Base-by-base conservation (phyloP, 2,797 vertebrate species). In the Arctocebus calabarensis region DNA sequence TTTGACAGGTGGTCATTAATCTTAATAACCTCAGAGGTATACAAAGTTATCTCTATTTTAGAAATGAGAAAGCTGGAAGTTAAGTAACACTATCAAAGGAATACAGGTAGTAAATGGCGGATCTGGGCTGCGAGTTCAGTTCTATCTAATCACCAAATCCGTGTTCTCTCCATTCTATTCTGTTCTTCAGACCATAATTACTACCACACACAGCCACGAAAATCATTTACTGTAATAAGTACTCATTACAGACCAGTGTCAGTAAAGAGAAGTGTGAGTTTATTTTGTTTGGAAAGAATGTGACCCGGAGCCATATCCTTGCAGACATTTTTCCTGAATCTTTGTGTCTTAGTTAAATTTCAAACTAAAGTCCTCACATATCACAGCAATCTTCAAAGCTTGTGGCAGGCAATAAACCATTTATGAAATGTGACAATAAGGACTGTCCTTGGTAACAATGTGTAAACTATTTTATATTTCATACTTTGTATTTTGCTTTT, bases 401-500 rank as follows among this genome's bases (percentile, higher is more conserved):
- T 34, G 55, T 0, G 3, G 4, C 2, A 55, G 8, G 2, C 11
- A 70, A 55, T 79, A 29, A 84, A 17, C 5, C 4, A 84, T 55
- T 88, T 96, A 55, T 73, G 0, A 81, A 43, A 57, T 8, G 7
- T 73, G 66, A 34, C 64, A 64, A 16, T 57, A 90, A 70, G n/a
- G 61, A 40, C 25, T 34, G 64, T 66, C 45, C 6, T 84, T 52
- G 7, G 22, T 40, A 75, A 70, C 32, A 81, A 55, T 84, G 3
- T 29, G 4, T 75, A 75, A 57, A 78, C 68, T 13, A 83, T 34
- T 79, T 92, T 43, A 73, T 52, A 34, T 19, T 66, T 55, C 22
- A 4, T 9, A 84, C 29, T 94, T 94, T 93, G 22, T 2, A 78
- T 32, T 93, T 93, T 94, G n/a, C 3, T 78, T 81, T 22, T 90